Conservation (phyloP, 1,140 invertebrate genomes). For the Zaprionus lachaisei region DNA sequence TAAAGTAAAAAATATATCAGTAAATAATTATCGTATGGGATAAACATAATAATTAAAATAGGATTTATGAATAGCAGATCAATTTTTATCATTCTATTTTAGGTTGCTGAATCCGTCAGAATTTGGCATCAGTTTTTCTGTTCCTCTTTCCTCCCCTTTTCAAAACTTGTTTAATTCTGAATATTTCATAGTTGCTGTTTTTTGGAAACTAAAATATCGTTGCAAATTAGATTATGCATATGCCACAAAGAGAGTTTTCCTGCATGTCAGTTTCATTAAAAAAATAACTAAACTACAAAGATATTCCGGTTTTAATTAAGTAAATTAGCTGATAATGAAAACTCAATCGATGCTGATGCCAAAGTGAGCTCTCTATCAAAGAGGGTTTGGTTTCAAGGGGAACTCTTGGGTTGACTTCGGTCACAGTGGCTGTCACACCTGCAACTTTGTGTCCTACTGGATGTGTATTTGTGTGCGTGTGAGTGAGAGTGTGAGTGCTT, state of each 20-base stretch:
- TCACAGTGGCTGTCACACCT: constrained; percentile 8
- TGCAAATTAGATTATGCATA: background rate
- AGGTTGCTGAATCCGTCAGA: no score
- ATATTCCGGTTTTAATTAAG: background rate
- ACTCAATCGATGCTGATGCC: background rate
- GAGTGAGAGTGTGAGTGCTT: background rate
- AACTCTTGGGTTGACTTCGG: background rate
- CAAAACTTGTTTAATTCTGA: no score
- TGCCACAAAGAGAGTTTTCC: background rate
- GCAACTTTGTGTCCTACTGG: background rate
- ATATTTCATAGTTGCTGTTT: background rate
- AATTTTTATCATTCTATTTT: no score
- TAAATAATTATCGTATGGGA: no score
- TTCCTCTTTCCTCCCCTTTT: no score
- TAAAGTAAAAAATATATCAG: no score
- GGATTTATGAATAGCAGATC: no score
- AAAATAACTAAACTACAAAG: background rate
- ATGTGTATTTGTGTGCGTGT: background rate
- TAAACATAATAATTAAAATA: no score
- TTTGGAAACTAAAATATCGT: no score
- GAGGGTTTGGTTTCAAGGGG: background rate
- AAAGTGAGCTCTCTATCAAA: background rate
- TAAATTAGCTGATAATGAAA: background rate
- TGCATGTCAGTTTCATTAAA: background rate
- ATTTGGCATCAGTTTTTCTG: no score